Percentiles rank a stretch among this genome's conserved stretches.
phyloP scores from a whole-genome alignment of 2,113 vertebrate species.

The Aphelocoma coerulescens region DNA sequence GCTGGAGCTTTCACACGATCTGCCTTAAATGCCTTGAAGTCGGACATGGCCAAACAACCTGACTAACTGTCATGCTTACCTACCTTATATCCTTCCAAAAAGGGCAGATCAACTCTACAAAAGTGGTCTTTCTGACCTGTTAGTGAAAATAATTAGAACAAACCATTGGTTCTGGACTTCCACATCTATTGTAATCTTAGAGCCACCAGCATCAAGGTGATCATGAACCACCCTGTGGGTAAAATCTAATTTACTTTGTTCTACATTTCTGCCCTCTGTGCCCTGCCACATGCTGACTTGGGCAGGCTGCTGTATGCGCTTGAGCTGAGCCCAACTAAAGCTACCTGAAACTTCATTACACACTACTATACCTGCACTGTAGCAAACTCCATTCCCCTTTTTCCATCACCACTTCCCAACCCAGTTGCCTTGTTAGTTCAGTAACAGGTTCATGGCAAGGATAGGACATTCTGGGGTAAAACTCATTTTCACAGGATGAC shows the following conservation, averaged over 20 bases:
- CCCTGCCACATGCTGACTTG: not conserved
- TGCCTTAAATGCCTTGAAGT: not conserved
- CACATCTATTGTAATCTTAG: not conserved
- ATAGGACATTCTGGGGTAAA: not conserved
- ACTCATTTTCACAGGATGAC: not conserved
- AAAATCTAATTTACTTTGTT: not conserved
- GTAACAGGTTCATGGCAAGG: not conserved
- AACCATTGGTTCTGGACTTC: not conserved
- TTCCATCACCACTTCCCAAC: not conserved
- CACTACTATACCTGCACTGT: not conserved
- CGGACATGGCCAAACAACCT: not conserved
- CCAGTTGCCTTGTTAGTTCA: not conserved
- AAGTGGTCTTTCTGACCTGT: not conserved
- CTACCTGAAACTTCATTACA: not conserved
- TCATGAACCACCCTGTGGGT: not conserved
- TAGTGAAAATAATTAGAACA: not conserved
- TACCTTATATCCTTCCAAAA: not conserved
- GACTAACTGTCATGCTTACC: fast-evolving
- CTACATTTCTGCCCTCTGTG: not conserved
- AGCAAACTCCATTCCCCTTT: not conserved
- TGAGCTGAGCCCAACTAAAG: not conserved
- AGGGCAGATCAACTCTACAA: not conserved
- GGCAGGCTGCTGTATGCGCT: not conserved
- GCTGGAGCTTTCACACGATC: not conserved
- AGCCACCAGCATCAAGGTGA: not conserved